A percentile compares a stretch with the other conserved stretches of the same genome.
Evolutionary conservation across 2,113 vertebrate genomes (phyloP).

Genomic region (Mesitornis unicolor): DNA sequence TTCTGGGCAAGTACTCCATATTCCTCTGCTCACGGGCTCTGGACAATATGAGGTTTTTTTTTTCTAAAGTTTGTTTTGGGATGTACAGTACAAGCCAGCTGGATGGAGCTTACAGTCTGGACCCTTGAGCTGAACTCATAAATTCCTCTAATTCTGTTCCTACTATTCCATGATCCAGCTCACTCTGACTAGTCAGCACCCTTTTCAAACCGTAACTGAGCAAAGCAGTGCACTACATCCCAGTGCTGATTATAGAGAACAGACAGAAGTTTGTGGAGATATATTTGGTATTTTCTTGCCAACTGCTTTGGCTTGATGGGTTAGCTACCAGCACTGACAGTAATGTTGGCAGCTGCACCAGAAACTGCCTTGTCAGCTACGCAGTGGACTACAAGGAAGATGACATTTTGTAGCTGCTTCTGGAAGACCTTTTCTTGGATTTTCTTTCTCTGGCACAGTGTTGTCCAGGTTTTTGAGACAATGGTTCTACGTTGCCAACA

Average conservation of each 20-base stretch:
- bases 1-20: background rate
- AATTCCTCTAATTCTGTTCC: background rate
- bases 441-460: background rate
- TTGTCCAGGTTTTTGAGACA: background rate
- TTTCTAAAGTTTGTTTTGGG: background rate
- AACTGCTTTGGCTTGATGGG: background rate
- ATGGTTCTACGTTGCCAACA: background rate
- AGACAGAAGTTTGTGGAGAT: background rate
- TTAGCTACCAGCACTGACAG: background rate
- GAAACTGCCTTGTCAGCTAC: background rate
- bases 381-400: background rate
- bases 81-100: background rate
- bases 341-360: background rate
- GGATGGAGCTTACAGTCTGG: background rate
- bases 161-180: background rate
- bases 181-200: background rate
- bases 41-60: background rate
- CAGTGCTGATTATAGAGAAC: background rate
- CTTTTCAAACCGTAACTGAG: background rate
- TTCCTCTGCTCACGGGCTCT: background rate
- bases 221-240: background rate
- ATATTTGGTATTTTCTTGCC: background rate
- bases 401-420: background rate
- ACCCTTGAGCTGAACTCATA: background rate
- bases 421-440: background rate